Conservation (phyloP, 2,888 invertebrate genomes). For the Dinocampus coccinellae region DNA sequence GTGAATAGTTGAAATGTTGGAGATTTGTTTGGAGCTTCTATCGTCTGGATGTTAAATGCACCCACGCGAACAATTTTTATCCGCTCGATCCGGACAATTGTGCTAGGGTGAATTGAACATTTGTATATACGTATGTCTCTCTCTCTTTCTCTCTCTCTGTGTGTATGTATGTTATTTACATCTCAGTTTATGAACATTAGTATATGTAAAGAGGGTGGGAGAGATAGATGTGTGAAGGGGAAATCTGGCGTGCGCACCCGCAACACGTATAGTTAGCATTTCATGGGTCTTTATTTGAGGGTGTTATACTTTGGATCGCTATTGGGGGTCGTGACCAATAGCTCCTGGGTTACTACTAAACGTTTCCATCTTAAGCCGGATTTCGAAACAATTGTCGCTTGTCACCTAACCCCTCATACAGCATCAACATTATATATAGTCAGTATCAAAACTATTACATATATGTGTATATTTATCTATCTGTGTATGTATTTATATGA, state of each 20-base stretch:
- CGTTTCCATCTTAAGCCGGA: conserved; percentile 61
- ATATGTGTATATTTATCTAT: background rate
- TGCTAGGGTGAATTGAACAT: conserved; percentile 2
- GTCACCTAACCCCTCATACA: conserved; percentile 39
- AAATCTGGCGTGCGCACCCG: conserved; percentile 47
- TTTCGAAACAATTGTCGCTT: conserved; percentile 43
- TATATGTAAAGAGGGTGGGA: too few relatives aligned
- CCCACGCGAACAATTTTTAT: conserved; percentile 30
- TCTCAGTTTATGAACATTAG: conserved; percentile 29
- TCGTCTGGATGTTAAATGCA: conserved; percentile 17
- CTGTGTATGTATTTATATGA: background rate
- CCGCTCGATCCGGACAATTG: background rate
- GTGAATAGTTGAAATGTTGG: background rate
- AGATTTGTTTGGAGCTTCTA: background rate
- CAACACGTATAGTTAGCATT: conserved; percentile 59
- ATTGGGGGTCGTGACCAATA: conserved; percentile 52
- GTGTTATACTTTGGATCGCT: conserved; percentile 52
- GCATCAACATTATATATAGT: conserved; percentile 33
- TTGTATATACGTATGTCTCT: background rate
- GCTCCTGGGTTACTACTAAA: conserved; percentile 51
- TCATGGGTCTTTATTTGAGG: conserved; percentile 61
- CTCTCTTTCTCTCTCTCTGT: background rate
- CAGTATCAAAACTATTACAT: conserved; percentile 1
- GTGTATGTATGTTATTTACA: background rate
- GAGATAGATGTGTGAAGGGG: conserved; percentile 20